A percentile compares a stretch with the other conserved stretches of the same genome.
phyloP scores from a whole-genome alignment of 2,888 invertebrate species.

The Blastobasis adustella region DNA sequence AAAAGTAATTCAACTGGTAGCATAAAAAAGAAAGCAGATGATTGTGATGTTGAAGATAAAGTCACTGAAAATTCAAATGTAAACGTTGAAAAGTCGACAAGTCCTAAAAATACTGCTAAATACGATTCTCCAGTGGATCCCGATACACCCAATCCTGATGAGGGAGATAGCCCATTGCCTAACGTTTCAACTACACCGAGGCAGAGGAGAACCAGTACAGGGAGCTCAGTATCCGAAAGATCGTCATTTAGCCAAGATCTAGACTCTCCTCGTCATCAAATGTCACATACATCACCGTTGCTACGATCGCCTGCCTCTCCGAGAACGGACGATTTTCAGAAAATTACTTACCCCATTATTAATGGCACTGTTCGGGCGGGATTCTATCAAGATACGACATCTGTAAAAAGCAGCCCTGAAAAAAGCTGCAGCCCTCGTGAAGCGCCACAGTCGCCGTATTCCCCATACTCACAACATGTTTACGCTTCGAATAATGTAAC shows the following conservation, averaged over 20 bases:
- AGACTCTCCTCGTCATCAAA: constrained; percentile 83
- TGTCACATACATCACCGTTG: constrained; percentile 82
- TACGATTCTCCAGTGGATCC: constrained; percentile 57
- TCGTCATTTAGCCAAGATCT: constrained; percentile 86
- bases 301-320: constrained; percentile 87
- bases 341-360: constrained; percentile 81
- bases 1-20: constrained; percentile 69
- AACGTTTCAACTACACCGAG: constrained; percentile 53
- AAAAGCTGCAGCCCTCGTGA: constrained; percentile 88
- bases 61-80: constrained; percentile 35
- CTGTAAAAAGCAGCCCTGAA: constrained; percentile 87
- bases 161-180: constrained; percentile 57
- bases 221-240: constrained; percentile 85
- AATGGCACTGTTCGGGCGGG: constrained; percentile 90
- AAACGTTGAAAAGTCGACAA: constrained; percentile 37
- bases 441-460: constrained; percentile 73
- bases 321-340: constrained; percentile 80
- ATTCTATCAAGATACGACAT: constrained; percentile 92
- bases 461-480: constrained; percentile 63
- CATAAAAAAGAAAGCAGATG: constrained; percentile 76
- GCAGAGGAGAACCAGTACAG: constrained; percentile 83
- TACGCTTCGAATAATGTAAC: constrained; percentile 53
- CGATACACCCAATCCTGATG: constrained; percentile 56
- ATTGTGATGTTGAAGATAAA: constrained; percentile 63
- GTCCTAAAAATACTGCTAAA: constrained; percentile 47